Base-by-base conservation (phyloP, 2,797 vertebrate genomes). In the Ispidina picta region DNA sequence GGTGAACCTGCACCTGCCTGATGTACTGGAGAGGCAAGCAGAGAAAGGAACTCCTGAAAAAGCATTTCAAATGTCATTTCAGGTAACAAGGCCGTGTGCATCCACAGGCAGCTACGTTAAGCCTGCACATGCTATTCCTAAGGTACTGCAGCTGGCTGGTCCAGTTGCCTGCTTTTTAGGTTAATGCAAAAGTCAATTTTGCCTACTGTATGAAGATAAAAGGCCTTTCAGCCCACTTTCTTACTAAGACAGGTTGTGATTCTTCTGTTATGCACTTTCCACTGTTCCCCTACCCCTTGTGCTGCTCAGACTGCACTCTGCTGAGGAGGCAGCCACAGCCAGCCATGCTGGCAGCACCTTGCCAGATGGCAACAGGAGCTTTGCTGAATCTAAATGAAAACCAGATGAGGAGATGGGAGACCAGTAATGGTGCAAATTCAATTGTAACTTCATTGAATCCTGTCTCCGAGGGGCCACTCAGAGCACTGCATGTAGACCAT, bases 381-480 rank as follows among this genome's bases (percentile, higher is more conserved):
- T 69, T 22, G 4, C 21, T 5, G 0, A 9, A 17, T 39, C 66
- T 59, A 41, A 54, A 29, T 6, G 33, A 10, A 4, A 29, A 18
- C 10, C 26, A 31, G 81, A 43, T 2, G 4, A 59, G 59, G 71
- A 31, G 33, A 37, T 26, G 28, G 16, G 31, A 68, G 37, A 19
- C 19, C 3, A 3, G 2, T 21, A 28, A 35, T 1, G 46, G 39
- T 8, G 31, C 26, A 69, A 43, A 78, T 37, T 25, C 33, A 37
- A 74, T 44, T 1, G 0, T 49, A 60, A 59, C 49, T 35, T 60
- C 46, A 4, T 25, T 15, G 39, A 15, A 21, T 65, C 22, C 26
- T 44, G n/a, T 21, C 63, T 66, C 56, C 8, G 14, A 39, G 48
- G 43, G 29, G 51, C 31, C 5, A 8, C n/a, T 66, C 0, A 0